These are phyloP conservation scores for Epirrhoe alternata DNA, from an alignment of 2,888 invertebrate species.

Conservation along the genomic window DNA sequence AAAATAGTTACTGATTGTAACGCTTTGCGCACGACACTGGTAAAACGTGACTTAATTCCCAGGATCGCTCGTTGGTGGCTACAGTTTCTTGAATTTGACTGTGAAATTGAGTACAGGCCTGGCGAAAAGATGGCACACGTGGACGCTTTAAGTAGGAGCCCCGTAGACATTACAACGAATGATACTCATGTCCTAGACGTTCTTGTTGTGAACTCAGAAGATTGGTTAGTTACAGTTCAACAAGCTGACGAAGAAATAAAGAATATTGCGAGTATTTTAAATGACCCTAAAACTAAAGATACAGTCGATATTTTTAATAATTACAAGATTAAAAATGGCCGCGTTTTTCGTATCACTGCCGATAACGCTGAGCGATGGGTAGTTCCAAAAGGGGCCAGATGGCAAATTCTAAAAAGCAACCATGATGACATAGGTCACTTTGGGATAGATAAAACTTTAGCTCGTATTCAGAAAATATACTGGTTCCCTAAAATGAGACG, in stretches of 20 bases:
- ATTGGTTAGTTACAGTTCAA: background rate
- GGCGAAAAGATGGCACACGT: background rate
- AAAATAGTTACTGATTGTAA: constrained; percentile 3
- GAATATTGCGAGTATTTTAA: background rate
- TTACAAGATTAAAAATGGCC: background rate
- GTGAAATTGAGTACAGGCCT: background rate
- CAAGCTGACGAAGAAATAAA: background rate
- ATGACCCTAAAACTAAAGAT: background rate
- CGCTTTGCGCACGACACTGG: background rate
- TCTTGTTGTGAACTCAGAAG: background rate
- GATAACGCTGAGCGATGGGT: background rate
- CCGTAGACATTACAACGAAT: background rate
- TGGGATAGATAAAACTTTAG: background rate
- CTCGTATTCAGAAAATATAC: background rate
- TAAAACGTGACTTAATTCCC: background rate
- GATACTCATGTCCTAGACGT: background rate
- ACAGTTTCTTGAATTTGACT: background rate
- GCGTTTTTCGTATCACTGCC: background rate
- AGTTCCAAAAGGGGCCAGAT: background rate
- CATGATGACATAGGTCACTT: background rate
- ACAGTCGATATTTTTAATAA: background rate
- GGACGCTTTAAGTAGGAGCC: background rate
- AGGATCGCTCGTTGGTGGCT: background rate
- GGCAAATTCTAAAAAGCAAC: background rate
- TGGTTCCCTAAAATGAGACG: background rate